These are phyloP conservation scores for Eucriotettix oculatus DNA, from an alignment of 2,888 invertebrate species.

Conservation along the genomic window DNA sequence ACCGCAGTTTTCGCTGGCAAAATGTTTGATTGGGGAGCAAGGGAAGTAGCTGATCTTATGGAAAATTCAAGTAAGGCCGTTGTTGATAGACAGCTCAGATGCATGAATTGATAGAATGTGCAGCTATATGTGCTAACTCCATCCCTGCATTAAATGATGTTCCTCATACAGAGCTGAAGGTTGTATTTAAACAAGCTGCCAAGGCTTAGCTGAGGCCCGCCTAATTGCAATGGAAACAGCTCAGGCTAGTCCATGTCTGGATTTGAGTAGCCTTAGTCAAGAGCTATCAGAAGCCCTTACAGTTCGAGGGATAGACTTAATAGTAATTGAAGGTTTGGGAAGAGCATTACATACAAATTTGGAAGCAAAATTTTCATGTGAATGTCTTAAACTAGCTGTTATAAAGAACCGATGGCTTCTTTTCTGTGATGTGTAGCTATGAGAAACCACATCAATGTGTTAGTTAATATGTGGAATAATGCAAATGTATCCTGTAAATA, in stretches of 20 bases:
- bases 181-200: conserved; percentile 54
- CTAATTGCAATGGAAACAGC: conserved; percentile 78
- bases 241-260: conserved; percentile 87
- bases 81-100: conserved; percentile 79
- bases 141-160: conserved; percentile 92
- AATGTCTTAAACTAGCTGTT: conserved; percentile 82
- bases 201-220: conserved; percentile 47
- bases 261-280: conserved; percentile 51
- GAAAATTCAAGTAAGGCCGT: conserved; percentile 65
- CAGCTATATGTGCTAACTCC: conserved; percentile 83
- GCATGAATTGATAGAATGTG: conserved; percentile 66
- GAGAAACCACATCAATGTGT: conserved; percentile 24
- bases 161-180: conserved; percentile 68
- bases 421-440: conserved; percentile 81
- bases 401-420: conserved; percentile 91
- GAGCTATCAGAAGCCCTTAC: conserved; percentile 61
- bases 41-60: conserved; percentile 71
- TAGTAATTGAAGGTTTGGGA: conserved; percentile 95
- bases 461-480: too few relatives aligned
- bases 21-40: conserved; percentile 96
- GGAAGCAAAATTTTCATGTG: conserved; percentile 73
- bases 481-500: too few relatives aligned
- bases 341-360: conserved; percentile 90
- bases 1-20: conserved; percentile 60
- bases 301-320: conserved; percentile 63